Evolutionary conservation across 2,113 vertebrate species (phyloP).

Genomic region (Lasiurus borealis): DNA sequence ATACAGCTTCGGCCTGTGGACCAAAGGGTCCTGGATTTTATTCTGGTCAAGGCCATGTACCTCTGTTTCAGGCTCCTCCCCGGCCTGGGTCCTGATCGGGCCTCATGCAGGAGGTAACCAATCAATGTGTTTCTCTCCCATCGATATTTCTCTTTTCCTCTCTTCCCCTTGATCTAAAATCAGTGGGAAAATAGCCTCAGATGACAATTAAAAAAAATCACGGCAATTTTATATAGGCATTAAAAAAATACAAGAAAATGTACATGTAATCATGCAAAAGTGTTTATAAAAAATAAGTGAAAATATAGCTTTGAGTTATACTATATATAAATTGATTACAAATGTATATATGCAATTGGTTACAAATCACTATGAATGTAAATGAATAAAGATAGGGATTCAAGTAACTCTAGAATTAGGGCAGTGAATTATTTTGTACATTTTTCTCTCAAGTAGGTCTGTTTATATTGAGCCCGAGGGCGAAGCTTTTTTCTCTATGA

Average conservation of each 20-base stretch:
- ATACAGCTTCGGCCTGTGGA: too few relatives aligned
- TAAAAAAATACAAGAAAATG: not conserved
- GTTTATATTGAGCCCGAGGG: not conserved
- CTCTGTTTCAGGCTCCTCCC: too few relatives aligned
- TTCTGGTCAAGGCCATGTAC: too few relatives aligned
- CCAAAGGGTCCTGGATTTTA: too few relatives aligned
- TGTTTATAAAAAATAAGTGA: conserved; percentile 15
- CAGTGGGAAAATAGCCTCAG: too few relatives aligned
- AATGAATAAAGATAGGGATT: not conserved
- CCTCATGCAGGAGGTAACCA: too few relatives aligned
- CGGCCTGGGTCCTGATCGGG: too few relatives aligned
- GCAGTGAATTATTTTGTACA: not conserved
- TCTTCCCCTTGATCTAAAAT: too few relatives aligned
- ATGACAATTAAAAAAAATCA: not conserved
- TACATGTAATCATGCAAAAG: not conserved
- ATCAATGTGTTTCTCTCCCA: too few relatives aligned
- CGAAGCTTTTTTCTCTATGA: not conserved
- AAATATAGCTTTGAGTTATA: not conserved
- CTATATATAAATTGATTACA: not conserved
- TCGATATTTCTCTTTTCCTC: too few relatives aligned
- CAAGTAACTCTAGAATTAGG: not conserved
- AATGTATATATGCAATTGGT: not conserved
- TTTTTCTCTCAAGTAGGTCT: conserved; percentile 16
- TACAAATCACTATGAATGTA: not conserved
- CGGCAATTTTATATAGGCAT: not conserved